Conservation (phyloP, 2,797 vertebrate species). For the Stomatorhinus walkeri region DNA sequence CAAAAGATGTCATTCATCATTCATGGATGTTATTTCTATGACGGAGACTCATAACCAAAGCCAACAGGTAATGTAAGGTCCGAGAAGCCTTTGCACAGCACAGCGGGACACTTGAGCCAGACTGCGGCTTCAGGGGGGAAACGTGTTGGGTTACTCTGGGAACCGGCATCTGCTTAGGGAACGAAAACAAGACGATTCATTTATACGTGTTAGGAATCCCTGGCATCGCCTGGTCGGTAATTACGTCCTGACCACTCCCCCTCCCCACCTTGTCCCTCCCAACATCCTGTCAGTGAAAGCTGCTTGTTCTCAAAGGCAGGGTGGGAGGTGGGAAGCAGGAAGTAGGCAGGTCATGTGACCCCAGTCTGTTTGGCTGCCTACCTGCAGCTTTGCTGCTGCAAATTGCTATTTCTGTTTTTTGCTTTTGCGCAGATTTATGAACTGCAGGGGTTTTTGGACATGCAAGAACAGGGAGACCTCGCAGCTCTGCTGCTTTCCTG, state of each 20-base stretch:
- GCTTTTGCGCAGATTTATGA: not conserved
- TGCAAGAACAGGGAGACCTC: not conserved
- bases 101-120: not conserved
- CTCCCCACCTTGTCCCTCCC: conserved; percentile 16
- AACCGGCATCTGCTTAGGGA: not conserved
- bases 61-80: not conserved
- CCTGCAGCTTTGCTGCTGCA: not conserved
- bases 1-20: not conserved
- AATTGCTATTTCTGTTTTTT: not conserved
- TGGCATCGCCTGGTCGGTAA: conserved; percentile 28
- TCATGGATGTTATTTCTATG: not conserved
- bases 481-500: not conserved
- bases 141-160: not conserved
- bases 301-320: not conserved
- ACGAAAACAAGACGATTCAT: not conserved
- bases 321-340: not conserved
- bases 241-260: conserved; percentile 24
- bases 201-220: conserved; percentile 26
- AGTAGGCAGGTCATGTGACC: not conserved
- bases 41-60: not conserved
- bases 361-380: not conserved
- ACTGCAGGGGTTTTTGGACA: not conserved
- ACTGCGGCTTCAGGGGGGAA: not conserved
- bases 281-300: not conserved
- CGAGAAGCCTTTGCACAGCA: not conserved